Base-by-base conservation (phyloP, 2,113 vertebrate species). In the Accipiter cooperii region DNA sequence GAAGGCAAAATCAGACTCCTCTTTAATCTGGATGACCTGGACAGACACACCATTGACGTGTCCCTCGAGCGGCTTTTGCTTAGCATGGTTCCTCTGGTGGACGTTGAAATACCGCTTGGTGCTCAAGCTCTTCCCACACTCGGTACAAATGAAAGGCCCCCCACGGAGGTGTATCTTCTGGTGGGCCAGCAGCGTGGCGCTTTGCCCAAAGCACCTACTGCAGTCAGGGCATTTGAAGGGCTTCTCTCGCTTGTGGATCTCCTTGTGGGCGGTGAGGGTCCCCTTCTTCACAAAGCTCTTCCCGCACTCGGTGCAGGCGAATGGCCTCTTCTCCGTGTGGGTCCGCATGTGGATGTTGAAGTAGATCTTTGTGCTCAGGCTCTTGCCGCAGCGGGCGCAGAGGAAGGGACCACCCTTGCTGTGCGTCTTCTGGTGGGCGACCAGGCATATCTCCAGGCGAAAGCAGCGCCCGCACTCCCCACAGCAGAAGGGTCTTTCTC, bases 61-160 rank as follows among this genome's bases (percentile, higher is more conserved):
- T 33, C 34, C 54, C 17, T 85, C 8, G 0, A 76, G 31, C 0
- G 1, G 58, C 54, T 92, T 92, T 76, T 93, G 58, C 84, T 95
- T 93, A 7, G 44, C 18, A 0, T 89, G 95, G 68, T 81, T 97
- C 38, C 76, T 92, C 78, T 90, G 93, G 40, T 87, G 93, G 60
- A 89, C 28, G 0, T 19, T 38, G 69, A 93, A 87, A 38, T 69
- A 89, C 5, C 60, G 10, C 55, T 90, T 81, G 69, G 94, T 91
- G 73, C 88, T 96, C 77, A 87, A 87, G 36, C 93, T 93, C 69
- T 96, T 93, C 73, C 96, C 94, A 15, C 96, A 93, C 22, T 87
- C 77, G 0, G 64, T 89, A 46, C 96, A 96, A 44, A 91, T 51
- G 63, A 87, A 94, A 29, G 93, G 92, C 1, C 84, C 84, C 1